phyloP scores from a whole-genome alignment of 2,797 vertebrate genomes.

The Meda fulgida region DNA sequence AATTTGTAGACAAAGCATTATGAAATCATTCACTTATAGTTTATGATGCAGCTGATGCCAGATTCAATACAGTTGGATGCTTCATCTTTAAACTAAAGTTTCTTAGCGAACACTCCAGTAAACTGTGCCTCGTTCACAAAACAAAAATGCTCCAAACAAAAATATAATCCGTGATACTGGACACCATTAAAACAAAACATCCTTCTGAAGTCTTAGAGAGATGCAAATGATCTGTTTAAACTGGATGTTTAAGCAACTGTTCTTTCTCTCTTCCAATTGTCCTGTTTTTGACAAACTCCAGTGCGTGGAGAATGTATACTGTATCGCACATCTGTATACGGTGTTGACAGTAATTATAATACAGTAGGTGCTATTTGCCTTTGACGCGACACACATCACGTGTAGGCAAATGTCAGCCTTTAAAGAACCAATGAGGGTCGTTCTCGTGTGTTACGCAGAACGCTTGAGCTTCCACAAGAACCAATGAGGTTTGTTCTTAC shows the following conservation, averaged over 20 bases:
- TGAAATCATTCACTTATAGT: neutral
- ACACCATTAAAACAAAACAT: neutral
- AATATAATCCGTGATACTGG: neutral
- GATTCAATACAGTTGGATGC: neutral
- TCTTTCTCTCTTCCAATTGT: neutral
- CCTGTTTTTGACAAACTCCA: neutral
- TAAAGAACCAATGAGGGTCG: neutral
- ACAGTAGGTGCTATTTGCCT: neutral
- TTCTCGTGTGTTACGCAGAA: too few relatives aligned
- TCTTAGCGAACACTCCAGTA: neutral
- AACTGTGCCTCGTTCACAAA: neutral
- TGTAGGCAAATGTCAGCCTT: neutral
- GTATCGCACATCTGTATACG: neutral
- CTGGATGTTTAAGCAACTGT: fast-evolving
- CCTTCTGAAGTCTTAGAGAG: neutral
- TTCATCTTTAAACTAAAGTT: neutral
- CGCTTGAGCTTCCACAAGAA: too few relatives aligned
- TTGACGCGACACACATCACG: neutral
- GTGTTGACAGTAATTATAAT: neutral
- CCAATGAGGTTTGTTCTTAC: neutral
- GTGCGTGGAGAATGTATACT: neutral
- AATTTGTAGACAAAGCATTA: neutral
- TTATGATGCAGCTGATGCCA: neutral
- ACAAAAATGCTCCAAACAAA: neutral
- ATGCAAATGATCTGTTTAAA: neutral